phyloP scores from a whole-genome alignment of 2,888 invertebrate genomes.

The Protonemura montana region DNA sequence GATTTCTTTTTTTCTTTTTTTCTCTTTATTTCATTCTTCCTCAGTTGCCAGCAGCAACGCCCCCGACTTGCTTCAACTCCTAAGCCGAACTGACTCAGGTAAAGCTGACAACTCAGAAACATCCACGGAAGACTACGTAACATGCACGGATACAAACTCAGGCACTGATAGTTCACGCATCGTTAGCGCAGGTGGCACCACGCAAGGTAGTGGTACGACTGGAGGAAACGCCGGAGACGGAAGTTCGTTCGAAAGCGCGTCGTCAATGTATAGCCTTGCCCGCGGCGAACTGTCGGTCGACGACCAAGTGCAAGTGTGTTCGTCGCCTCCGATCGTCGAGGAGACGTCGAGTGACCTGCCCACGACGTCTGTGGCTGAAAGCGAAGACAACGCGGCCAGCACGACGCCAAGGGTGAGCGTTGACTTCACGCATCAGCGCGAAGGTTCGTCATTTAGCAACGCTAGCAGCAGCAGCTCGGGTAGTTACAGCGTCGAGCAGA shows the following conservation, averaged over 20 bases:
- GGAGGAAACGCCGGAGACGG: conserved; percentile 63
- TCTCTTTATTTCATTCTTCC: neutral
- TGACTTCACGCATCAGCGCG: conserved; percentile 43
- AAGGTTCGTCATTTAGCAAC: conserved; percentile 53
- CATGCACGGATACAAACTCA: conserved; percentile 68
- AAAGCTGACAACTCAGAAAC: conserved; percentile 80
- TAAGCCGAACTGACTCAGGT: conserved; percentile 73
- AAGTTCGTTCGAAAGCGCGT: conserved; percentile 88
- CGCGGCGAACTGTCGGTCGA: conserved; percentile 62
- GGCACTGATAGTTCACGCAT: conserved; percentile 53
- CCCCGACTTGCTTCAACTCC: conserved; percentile 55
- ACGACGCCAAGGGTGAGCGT: conserved; percentile 48
- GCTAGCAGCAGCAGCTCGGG: conserved; percentile 56
- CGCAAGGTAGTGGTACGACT: conserved; percentile 42
- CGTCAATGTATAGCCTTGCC: conserved; percentile 79
- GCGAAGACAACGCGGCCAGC: conserved; percentile 47
- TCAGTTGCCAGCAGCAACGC: neutral
- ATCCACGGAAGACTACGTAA: conserved; percentile 87
- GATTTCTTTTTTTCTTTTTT: neutral
- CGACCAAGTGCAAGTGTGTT: conserved; percentile 44
- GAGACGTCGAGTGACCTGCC: conserved; percentile 54
- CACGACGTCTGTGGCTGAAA: conserved; percentile 54
- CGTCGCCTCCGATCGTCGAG: conserved; percentile 65
- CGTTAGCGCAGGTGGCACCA: conserved; percentile 48
- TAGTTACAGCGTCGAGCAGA: conserved; percentile 55